Evolutionary conservation across 2,797 vertebrate genomes (phyloP).

Genomic region (Decapterus maruadsi): DNA sequence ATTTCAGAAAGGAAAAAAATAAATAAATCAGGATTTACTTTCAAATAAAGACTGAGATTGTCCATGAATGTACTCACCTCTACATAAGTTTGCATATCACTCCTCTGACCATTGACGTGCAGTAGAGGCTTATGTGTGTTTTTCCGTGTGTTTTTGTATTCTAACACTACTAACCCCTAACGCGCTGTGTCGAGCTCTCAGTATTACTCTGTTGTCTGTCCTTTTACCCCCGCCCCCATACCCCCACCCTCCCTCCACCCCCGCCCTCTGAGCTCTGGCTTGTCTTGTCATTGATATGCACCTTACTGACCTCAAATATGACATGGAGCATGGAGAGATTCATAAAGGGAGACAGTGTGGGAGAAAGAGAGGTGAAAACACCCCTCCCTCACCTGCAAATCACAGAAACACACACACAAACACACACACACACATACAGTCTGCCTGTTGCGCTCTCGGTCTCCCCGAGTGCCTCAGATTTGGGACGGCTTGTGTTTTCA

Average conservation of each 20-base stretch:
- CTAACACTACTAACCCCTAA: slow-evolving; percentile 81
- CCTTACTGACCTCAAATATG: slow-evolving; percentile 77
- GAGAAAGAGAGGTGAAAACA: slow-evolving; percentile 20
- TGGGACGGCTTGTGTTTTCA: slow-evolving; percentile 61
- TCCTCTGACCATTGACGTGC: slow-evolving; percentile 79
- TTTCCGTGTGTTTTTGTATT: slow-evolving; percentile 74
- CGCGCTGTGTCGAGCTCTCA: slow-evolving; percentile 55
- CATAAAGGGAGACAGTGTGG: slow-evolving; percentile 19
- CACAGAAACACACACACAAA: background rate
- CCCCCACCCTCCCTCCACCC: background rate
- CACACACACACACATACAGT: background rate
- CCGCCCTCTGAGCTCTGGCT: slow-evolving; percentile 67
- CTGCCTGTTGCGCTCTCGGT: slow-evolving; percentile 14
- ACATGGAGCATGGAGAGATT: slow-evolving; percentile 45
- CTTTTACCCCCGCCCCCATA: slow-evolving; percentile 17
- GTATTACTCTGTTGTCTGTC: slow-evolving; percentile 62
- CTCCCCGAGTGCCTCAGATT: slow-evolving; percentile 51
- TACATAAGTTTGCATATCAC: slow-evolving; percentile 85
- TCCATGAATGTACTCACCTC: slow-evolving; percentile 85
- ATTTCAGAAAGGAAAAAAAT: slow-evolving; percentile 30
- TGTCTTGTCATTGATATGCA: slow-evolving; percentile 78
- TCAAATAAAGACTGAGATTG: slow-evolving; percentile 74
- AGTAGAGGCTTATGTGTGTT: slow-evolving; percentile 76
- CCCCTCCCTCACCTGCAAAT: background rate
- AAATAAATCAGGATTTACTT: slow-evolving; percentile 46